Conservation (phyloP, 1,140 invertebrate genomes). For the Homarus americanus region DNA sequence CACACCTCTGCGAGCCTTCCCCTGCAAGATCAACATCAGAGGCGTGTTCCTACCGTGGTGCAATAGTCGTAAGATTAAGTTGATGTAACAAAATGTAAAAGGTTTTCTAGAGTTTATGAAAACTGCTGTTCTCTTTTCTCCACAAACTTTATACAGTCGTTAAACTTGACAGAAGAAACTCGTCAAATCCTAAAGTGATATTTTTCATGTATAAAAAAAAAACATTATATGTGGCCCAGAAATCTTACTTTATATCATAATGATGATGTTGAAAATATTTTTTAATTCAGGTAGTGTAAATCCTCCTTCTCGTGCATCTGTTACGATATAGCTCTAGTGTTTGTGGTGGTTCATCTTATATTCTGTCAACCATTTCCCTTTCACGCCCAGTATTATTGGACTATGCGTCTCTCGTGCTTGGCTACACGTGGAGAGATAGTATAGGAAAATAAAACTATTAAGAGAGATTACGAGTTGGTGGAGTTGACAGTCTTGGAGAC, state of each 20-base stretch:
- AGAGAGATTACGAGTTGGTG: neutral
- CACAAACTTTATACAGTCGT: slow-evolving; percentile 33
- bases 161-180: slow-evolving; percentile 29
- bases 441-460: neutral
- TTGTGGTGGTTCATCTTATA: slow-evolving; percentile 23
- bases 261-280: slow-evolving; percentile 36
- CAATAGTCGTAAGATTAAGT: slow-evolving; percentile 65
- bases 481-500: neutral
- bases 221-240: neutral
- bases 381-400: slow-evolving; percentile 30
- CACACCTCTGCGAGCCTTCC: neutral
- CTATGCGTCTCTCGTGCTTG: slow-evolving; percentile 10
- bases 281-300: slow-evolving; percentile 28
- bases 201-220: slow-evolving; percentile 54
- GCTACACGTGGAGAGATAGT: neutral
- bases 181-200: slow-evolving; percentile 56
- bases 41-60: slow-evolving; percentile 57
- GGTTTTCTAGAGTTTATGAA: slow-evolving; percentile 36
- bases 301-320: slow-evolving; percentile 22
- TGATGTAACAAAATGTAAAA: slow-evolving; percentile 50
- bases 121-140: slow-evolving; percentile 48
- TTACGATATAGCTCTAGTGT: slow-evolving; percentile 43
- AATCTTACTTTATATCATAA: slow-evolving; percentile 19
- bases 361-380: slow-evolving; percentile 29
- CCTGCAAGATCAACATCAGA: slow-evolving; percentile 35